phyloP scores from a whole-genome alignment of 2,113 vertebrate genomes.

The Gopherus flavomarginatus region DNA sequence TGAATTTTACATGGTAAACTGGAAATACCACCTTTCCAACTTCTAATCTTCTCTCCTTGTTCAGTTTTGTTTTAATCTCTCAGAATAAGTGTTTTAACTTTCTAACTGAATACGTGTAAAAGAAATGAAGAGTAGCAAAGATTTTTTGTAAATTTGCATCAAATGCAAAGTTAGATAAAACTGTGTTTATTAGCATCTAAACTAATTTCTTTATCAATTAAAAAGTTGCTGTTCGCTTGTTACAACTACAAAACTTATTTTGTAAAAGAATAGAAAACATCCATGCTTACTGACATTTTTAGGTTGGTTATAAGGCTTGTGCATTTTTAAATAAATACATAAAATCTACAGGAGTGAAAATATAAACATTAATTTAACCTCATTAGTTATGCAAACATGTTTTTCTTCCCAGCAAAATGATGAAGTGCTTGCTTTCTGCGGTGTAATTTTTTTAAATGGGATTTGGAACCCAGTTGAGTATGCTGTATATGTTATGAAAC shows the following conservation, averaged over 20 bases:
- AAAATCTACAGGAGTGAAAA: not conserved
- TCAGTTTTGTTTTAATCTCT: not conserved
- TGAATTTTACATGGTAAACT: not conserved
- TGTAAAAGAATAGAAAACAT: not conserved
- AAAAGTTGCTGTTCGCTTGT: not conserved
- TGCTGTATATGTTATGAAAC: constrained; percentile 52
- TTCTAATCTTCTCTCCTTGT: no score
- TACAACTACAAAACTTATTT: not conserved
- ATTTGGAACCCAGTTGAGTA: constrained; percentile 46
- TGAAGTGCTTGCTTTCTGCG: constrained; percentile 37
- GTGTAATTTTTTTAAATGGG: constrained; percentile 58
- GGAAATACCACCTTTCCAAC: not conserved
- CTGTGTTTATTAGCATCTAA: not conserved
- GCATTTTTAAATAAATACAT: not conserved
- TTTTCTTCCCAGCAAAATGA: constrained; percentile 49
- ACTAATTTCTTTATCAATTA: not conserved
- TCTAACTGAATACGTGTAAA: not conserved
- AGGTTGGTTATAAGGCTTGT: not conserved
- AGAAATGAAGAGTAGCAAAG: not conserved
- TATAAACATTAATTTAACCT: constrained; percentile 49
- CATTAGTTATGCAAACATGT: constrained; percentile 59
- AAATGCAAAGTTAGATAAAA: not conserved
- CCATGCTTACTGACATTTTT: not conserved
- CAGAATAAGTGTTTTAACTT: not conserved
- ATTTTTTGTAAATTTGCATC: not conserved